phyloP scores from a whole-genome alignment of 1,140 invertebrate species.

The Acarapis woodi region DNA sequence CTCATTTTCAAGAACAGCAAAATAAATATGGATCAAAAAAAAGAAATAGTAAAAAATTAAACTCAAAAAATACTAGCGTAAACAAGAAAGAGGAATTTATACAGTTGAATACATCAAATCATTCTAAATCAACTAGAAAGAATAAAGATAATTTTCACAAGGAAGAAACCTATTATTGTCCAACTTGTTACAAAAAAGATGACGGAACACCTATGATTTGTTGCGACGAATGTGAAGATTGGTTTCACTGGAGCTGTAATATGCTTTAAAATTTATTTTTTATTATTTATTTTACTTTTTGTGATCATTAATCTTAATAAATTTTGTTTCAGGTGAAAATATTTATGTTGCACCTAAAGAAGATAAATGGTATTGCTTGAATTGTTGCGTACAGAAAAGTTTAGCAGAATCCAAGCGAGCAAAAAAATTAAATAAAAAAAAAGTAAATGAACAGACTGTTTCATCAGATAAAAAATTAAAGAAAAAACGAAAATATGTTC shows the following conservation, averaged over 20 bases:
- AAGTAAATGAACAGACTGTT: no score
- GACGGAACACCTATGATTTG: constrained; percentile 82
- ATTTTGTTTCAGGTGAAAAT: constrained; percentile 68
- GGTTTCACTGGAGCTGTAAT: constrained; percentile 22
- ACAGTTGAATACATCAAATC: no score
- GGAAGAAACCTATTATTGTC: constrained; percentile 83
- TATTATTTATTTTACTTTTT: constrained; percentile 90
- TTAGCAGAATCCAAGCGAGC: not conserved
- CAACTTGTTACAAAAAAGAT: constrained; percentile 66
- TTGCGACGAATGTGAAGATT: constrained; percentile 55
- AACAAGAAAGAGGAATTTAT: no score
- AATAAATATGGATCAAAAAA: no score
- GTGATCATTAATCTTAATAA: constrained; percentile 36
- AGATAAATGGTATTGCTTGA: constrained; percentile 74
- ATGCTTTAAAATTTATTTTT: not conserved
- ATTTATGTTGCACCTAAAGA: constrained; percentile 64
- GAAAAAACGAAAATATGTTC: not conserved
- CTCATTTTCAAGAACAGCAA: no score
- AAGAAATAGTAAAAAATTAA: no score
- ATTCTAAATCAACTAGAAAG: no score
- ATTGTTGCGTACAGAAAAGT: constrained; percentile 36
- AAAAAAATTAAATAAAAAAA: no score
- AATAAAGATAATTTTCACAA: no score
- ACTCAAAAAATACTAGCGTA: no score
- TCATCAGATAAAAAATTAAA: constrained; percentile 12